Evolutionary conservation across 2,888 invertebrate species (phyloP).

Genomic region (Heliconius sara): DNA sequence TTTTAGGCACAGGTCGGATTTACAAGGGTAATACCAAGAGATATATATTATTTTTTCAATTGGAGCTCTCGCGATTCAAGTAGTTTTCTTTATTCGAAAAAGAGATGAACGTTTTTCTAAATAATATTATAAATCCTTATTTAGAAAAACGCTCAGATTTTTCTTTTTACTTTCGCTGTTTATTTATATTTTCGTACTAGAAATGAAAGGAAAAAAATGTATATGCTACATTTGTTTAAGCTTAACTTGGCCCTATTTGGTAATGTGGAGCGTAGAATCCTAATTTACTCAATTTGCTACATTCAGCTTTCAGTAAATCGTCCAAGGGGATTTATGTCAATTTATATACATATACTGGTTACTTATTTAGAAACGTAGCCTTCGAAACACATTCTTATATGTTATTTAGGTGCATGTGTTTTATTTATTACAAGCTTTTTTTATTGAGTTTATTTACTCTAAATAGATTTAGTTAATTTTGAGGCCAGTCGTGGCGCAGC

Average conservation of each 20-base stretch:
- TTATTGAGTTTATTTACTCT: too few relatives aligned
- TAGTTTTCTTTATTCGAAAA: neutral
- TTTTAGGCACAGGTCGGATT: slow-evolving; percentile 36
- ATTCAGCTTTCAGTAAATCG: slow-evolving; percentile 20
- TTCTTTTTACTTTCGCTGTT: neutral
- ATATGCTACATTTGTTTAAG: neutral
- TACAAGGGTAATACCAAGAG: slow-evolving; percentile 33
- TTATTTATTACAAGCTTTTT: neutral
- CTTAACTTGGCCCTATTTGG: neutral
- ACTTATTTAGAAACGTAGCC: neutral
- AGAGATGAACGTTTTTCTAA: neutral
- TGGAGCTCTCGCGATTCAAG: slow-evolving; percentile 9
- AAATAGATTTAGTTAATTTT: too few relatives aligned
- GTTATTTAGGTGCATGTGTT: neutral
- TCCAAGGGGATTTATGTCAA: slow-evolving; percentile 10
- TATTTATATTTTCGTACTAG: slow-evolving; percentile 12
- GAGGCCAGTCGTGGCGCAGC: too few relatives aligned
- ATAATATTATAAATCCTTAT: neutral
- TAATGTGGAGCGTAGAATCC: neutral
- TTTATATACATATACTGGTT: neutral
- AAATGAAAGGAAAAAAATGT: neutral
- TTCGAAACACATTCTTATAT: neutral
- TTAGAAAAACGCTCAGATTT: neutral
- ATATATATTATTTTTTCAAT: slow-evolving; percentile 10
- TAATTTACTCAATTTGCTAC: slow-evolving; percentile 16